Evolutionary conservation across 2,888 invertebrate species (phyloP), one percentile per base, ranked within the genome.

Genomic region (Orthosia gothica): DNA sequence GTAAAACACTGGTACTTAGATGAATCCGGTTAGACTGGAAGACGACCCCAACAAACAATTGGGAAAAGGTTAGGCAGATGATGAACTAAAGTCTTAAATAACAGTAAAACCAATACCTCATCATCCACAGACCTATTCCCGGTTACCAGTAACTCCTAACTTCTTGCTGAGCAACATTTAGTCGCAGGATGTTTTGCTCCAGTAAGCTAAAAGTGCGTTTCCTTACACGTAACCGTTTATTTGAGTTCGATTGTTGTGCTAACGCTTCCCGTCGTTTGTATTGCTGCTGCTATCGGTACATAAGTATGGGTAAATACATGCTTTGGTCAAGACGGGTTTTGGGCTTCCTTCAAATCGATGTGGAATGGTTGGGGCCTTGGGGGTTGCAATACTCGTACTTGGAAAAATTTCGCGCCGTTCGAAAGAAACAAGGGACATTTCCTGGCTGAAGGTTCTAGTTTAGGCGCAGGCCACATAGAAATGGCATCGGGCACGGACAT

Each of bases 191-290:
- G 88, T 88, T 88, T 81, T 88, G 88, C 63, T 78, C 87, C 58
- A 87, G 69, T 71, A 74, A 74, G 71, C 80, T 70, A 62, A 76
- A 87, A 76, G 67, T 80, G 66, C 49, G 26, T 74, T 86, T 79
- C 84, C 74, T 73, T 77, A 74, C 78, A 82, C 82, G 72, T 84
- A 69, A 76, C 72, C 66, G 79, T 79, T 76, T 87, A 84, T 85
- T 88, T 87, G 69, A 73, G 83, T 74, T 73, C 83, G 74, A 86
- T 91, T 91, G 91, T 91, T 92, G 80, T 89, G 85, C 78, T 88
- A 87, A 86, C 85, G 87, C 85, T 90, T 91, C 85, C 86, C 77
- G 85, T 74, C 26, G 79, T 77, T 54, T 58, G 69, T 26, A 52
- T 23, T 5, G 16, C 26, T 57, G 16, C 1, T 47, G 58, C 15